Percentiles rank a stretch among this genome's conserved stretches.
phyloP scores from a whole-genome alignment of 2,113 vertebrate genomes.

The Paedocypris sp. region DNA sequence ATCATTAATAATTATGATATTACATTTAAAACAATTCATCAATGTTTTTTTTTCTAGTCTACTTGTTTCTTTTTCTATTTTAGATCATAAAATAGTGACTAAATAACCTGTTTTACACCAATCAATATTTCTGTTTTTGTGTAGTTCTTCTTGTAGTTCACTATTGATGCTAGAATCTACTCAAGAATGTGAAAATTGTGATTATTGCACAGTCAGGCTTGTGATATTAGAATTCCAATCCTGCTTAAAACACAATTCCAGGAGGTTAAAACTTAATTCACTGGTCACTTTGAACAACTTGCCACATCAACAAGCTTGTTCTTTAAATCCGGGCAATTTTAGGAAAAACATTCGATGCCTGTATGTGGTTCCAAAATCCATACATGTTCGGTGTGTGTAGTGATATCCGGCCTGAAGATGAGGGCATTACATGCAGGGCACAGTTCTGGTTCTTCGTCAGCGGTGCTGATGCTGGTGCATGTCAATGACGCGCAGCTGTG shows the following conservation, averaged over 20 bases:
- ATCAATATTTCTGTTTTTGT: not conserved
- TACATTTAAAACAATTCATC: too few relatives aligned
- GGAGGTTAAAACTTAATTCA: not conserved
- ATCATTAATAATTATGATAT: too few relatives aligned
- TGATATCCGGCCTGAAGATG: not conserved
- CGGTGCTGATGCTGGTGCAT: slow-evolving; percentile 2
- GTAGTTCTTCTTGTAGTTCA: not conserved
- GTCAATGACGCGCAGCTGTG: not conserved
- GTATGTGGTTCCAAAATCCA: too few relatives aligned
- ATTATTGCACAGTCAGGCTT: slow-evolving; percentile 2
- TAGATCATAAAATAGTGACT: too few relatives aligned
- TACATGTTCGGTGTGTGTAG: too few relatives aligned
- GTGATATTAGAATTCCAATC: not conserved
- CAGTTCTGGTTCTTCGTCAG: not conserved
- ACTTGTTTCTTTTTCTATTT: too few relatives aligned
- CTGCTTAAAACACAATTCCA: not conserved
- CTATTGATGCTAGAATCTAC: not conserved
- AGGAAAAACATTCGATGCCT: too few relatives aligned
- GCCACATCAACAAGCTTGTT: too few relatives aligned
- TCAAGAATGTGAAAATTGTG: not conserved
- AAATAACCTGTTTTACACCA: not conserved
- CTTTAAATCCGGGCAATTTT: too few relatives aligned
- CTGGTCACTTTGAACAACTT: slow-evolving; percentile 4
- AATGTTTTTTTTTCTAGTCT: too few relatives aligned
- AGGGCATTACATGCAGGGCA: not conserved